phyloP scores from a whole-genome alignment of 2,113 vertebrate species.

The Ursus arctos region DNA sequence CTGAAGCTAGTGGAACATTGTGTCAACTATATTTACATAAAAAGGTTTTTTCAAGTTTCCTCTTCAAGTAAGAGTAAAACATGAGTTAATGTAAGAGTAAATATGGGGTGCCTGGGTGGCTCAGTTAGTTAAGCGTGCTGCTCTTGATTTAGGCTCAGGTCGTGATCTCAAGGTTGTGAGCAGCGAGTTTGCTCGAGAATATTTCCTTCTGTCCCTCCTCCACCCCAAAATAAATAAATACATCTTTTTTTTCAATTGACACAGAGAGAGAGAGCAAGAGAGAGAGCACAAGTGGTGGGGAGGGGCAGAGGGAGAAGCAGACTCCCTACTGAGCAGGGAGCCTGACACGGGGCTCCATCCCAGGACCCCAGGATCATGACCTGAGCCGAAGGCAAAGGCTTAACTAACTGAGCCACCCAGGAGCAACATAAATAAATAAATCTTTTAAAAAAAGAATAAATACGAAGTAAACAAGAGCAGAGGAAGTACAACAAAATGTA shows the following conservation, averaged over 20 bases:
- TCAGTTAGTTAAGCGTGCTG: neutral
- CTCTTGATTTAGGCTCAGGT: neutral
- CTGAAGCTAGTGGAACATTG: neutral
- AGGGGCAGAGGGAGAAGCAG: neutral
- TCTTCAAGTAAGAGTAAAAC: conserved; percentile 6
- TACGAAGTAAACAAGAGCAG: neutral
- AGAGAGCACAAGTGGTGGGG: too few relatives aligned
- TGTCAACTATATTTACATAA: neutral
- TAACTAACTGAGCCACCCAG: neutral
- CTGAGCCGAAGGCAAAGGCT: neutral
- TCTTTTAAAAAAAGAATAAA: neutral
- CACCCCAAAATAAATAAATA: neutral
- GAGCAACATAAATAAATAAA: neutral
- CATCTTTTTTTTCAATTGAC: neutral
- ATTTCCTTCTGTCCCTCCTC: neutral
- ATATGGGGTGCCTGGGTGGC: neutral
- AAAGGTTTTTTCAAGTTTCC: neutral
- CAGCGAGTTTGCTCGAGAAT: neutral
- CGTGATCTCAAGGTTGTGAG: too few relatives aligned
- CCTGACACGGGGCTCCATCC: neutral
- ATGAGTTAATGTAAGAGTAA: neutral
- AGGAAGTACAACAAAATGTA: neutral
- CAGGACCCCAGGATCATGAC: neutral
- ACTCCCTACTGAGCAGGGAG: neutral
- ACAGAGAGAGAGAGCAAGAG: neutral